phyloP scores from a whole-genome alignment of 2,888 invertebrate species.

The Cosmorhoe ocellata region DNA sequence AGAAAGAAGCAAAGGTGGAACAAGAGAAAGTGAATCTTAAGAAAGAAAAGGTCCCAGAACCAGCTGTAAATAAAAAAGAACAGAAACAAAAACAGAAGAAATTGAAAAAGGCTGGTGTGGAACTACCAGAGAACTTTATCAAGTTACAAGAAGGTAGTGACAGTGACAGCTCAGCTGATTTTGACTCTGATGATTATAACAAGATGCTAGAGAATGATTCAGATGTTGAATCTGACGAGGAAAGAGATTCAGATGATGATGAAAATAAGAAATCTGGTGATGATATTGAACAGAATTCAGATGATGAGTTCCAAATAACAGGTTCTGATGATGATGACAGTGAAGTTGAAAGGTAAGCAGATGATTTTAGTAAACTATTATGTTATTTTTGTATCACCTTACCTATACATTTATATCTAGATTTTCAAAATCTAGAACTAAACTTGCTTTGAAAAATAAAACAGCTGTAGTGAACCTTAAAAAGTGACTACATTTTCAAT shows the following conservation, averaged over 20 bases:
- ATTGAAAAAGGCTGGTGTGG: slow-evolving; percentile 52
- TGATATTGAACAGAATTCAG: slow-evolving; percentile 27
- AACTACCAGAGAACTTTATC: slow-evolving; percentile 56
- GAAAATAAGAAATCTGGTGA: slow-evolving; percentile 18
- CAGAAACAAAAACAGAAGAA: slow-evolving; percentile 52
- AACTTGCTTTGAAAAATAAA: too few species aligned
- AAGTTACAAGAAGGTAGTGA: slow-evolving; percentile 50
- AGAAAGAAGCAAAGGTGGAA: slow-evolving; percentile 20
- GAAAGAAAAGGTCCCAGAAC: slow-evolving; percentile 28
- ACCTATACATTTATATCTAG: too few species aligned
- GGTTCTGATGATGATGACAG: slow-evolving; percentile 29
- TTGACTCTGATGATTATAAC: slow-evolving; percentile 72
- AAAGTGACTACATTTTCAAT: too few species aligned
- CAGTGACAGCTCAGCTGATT: slow-evolving; percentile 57
- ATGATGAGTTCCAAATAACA: slow-evolving; percentile 32
- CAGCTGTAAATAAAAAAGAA: slow-evolving; percentile 39
- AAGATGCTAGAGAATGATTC: slow-evolving; percentile 53
- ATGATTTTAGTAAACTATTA: too few species aligned
- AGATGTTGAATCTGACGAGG: slow-evolving; percentile 40
- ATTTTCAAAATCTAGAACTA: too few species aligned
- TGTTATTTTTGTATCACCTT: too few species aligned
- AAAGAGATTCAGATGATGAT: slow-evolving; percentile 33
- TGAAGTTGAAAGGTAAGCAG: slow-evolving; percentile 39
- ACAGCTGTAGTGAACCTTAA: too few species aligned
- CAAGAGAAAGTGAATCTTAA: slow-evolving; percentile 25